Evolutionary conservation across 2,888 invertebrate species (phyloP), one percentile per base, ranked within the genome.

Genomic region (Girardia tigrina): DNA sequence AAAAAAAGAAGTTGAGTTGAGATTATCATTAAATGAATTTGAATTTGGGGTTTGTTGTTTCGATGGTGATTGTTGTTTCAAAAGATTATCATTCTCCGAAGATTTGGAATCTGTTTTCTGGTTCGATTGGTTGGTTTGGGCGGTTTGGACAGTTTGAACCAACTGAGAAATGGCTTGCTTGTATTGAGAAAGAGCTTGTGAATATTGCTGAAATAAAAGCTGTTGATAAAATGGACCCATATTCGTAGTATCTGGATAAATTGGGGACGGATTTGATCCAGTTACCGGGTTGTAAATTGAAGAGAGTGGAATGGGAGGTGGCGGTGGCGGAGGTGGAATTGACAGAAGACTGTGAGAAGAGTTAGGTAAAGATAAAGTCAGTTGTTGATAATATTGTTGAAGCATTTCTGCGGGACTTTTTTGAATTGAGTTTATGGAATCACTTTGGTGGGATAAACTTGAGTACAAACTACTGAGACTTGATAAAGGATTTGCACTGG

Each of bases 171-270:
- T 56, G n/a, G 56, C 56, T 56, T 56, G 56, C 23, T 56, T 56
- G 23, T 56, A 56, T 16, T 56, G 56, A 56, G 56, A 56, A 56
- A 56, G 56, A 56, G 56, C 56, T 56, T 56, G 56, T 20, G 56
- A 56, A 16, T 56, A 56, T 56, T 56, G 56, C n/a, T 56, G 56
- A 56, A 56, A 56, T 12, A 56, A n/a, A 4, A 56, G n/a, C n/a
- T 56, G 56, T 16, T 56, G 56, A 56, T 56, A 56, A 16, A 56
- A 56, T 56, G 56, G 56, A 56, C 56, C 56, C 56, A 56, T 56
- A 16, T 56, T 56, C 8, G 56, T 20, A 20, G 56, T 56, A 23
- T 56, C 56, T n/a, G 56, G 56, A 56, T 56, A 56, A n/a, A 56
- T 56, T 23, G 56, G 56, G 4, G 56, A 56, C 4, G 56, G 56